Base-by-base conservation (phyloP, 2,797 vertebrate species). In the Benthosema pterotum region DNA sequence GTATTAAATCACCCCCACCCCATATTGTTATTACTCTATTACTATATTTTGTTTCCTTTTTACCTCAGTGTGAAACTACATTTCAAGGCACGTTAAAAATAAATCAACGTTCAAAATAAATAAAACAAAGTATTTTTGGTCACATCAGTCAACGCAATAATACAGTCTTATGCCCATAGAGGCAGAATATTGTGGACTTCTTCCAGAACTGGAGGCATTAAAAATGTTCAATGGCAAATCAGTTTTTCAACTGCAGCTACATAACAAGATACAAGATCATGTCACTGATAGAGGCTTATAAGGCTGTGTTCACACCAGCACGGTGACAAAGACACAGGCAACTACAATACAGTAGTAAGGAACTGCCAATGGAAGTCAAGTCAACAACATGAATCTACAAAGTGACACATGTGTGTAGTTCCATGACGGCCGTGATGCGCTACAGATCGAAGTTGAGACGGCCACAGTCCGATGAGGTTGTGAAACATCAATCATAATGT, bases 91-190 rank as follows among this genome's bases (percentile, higher is more conserved):
- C 65, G 11, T 53, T 71, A 63, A 78, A n/a, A n/a, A n/a, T n/a
- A n/a, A 71, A 65, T 46, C 48, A 52, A 60, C 64, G 11, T 17
- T 59, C 1, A 50, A 65, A 65, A 69, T 51, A 2, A 72, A 88
- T 79, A 83, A 57, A 46, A 57, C 17, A 83, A 80, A 70, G 16
- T 4, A 49, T 32, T 52, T 77, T 84, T 77, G 64, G 73, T 81
- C 75, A 79, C 52, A 18, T 70, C 12, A 57, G 11, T 56, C 18
- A 67, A 72, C 28, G 1, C 5, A 73, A 2, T 52, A 62, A 61
- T 65, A 71, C 65, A 56, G 19, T 48, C 57, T 57, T 25, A 47
- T 22, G 25, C 70, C 53, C 4, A 50, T 9, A 71, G 38, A 70
- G 50, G 67, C 62, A 65, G 52, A 78, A 28, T 47, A 49, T n/a